Evolutionary conservation across 2,113 vertebrate species (phyloP).

Genomic region (Piliocolobus tephrosceles): DNA sequence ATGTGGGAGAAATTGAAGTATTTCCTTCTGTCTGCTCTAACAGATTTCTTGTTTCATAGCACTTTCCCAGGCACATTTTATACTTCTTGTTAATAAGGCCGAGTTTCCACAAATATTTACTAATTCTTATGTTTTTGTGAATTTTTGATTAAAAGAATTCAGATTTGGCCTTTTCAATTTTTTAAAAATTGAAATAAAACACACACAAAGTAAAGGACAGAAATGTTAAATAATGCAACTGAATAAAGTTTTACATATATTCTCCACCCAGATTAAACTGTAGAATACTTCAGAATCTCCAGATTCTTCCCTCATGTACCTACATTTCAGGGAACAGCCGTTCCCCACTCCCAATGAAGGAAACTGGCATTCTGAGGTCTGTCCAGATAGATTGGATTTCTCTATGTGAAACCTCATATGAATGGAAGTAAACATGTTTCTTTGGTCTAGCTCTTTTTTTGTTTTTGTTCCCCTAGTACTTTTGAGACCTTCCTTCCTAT

Average conservation of each 20-base stretch:
- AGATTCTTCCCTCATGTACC: not conserved
- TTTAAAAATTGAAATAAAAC: not conserved
- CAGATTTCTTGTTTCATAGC: not conserved
- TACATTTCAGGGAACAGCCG: not conserved
- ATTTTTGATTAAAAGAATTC: not conserved
- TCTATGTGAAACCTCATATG: accelerated
- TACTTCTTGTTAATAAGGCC: not conserved
- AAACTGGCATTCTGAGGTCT: not conserved
- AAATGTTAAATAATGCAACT: not conserved
- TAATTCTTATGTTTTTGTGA: not conserved
- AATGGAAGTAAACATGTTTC: not conserved
- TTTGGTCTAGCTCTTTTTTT: not conserved
- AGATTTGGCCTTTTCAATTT: not conserved
- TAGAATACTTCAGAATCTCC: not conserved
- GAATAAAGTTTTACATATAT: not conserved
- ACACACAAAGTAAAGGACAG: not conserved
- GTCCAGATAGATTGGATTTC: not conserved
- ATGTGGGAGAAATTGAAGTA: not conserved
- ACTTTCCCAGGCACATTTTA: not conserved
- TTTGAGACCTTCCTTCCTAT: not conserved
- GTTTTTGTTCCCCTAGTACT: not conserved
- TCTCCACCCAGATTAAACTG: not conserved
- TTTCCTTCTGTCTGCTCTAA: not conserved
- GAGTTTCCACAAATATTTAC: not conserved
- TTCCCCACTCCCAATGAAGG: accelerated